Percentiles rank a stretch among this genome's conserved stretches.
Evolutionary conservation across 2,113 vertebrate species (phyloP).

Genomic region (Edolisoma coerulescens): DNA sequence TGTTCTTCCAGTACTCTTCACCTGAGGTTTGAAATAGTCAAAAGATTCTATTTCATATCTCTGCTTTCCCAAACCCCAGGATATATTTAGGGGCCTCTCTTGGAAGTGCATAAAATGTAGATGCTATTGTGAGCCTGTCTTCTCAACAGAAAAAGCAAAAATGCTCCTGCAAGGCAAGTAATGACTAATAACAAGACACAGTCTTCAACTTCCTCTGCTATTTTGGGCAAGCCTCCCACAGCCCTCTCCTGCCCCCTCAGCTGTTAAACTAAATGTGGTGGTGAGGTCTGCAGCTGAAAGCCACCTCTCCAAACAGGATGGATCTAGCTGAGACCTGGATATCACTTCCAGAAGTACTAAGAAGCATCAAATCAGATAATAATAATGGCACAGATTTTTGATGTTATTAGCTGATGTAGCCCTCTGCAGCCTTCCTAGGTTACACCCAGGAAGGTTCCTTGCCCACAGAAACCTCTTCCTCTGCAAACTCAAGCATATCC

Average conservation of each 20-base stretch:
- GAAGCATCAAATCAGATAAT: neutral
- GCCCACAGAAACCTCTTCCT: neutral
- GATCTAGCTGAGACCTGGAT: neutral
- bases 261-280: neutral
- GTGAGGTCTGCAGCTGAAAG: neutral
- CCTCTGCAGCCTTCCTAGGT: neutral
- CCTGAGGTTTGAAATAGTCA: neutral
- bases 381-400: neutral
- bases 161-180: neutral
- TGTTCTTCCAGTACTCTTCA: neutral
- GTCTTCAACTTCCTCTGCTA: neutral
- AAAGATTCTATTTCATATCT: neutral
- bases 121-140: neutral
- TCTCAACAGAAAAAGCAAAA: neutral
- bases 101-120: neutral
- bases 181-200: neutral
- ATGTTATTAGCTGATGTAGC: neutral
- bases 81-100: neutral
- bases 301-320: neutral
- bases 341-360: slow-evolving; percentile 11
- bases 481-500: neutral
- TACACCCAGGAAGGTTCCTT: neutral
- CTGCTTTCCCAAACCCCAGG: neutral
- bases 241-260: neutral
- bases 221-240: neutral